These are phyloP conservation scores for Drosophila insularis DNA, from an alignment of 1,140 invertebrate genomes.

Conservation along the genomic window DNA sequence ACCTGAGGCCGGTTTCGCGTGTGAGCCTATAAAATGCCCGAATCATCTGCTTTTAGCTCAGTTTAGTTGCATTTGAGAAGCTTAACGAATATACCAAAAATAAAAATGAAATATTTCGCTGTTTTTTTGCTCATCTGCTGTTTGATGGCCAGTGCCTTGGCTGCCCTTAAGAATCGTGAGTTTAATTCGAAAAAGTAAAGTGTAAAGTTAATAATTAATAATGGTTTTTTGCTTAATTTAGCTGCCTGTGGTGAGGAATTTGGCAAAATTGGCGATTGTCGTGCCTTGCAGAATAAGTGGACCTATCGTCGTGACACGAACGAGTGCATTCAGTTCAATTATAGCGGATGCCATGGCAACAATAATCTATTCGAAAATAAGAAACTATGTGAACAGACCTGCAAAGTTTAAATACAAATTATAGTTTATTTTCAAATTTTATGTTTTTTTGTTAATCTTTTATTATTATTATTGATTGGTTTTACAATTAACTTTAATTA, in stretches of 20 bases:
- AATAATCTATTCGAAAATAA: constrained; percentile 88
- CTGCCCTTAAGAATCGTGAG: constrained; percentile 59
- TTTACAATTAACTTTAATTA: constrained; percentile 52
- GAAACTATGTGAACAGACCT: constrained; percentile 86
- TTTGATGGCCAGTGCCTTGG: constrained; percentile 41
- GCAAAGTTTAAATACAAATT: constrained; percentile 68
- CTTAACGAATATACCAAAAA: constrained; percentile 7
- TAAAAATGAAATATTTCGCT: constrained; percentile 61
- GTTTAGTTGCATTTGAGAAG: constrained; percentile 47
- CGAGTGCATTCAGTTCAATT: constrained; percentile 85
- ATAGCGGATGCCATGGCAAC: constrained; percentile 91
- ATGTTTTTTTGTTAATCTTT: constrained; percentile 58
- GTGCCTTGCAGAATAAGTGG: constrained; percentile 12
- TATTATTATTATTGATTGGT: constrained; percentile 17
- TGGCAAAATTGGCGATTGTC: constrained; percentile 41
- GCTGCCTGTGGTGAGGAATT: constrained; percentile 62
- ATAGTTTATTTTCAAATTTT: constrained; percentile 31
- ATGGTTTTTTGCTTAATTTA: constrained; percentile 10
- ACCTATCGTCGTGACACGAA: constrained; percentile 50
- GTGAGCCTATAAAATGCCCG: constrained; percentile 55
- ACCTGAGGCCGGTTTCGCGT: constrained; percentile 48
- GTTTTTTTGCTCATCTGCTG: constrained; percentile 47
- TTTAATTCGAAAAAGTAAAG: background rate
- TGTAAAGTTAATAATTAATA: background rate
- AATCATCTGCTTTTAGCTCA: background rate